Percentiles rank a stretch among this genome's conserved stretches.
These are phyloP conservation scores for Dromiciops gliroides DNA, from an alignment of 2,113 vertebrate species.

Conservation along the genomic window DNA sequence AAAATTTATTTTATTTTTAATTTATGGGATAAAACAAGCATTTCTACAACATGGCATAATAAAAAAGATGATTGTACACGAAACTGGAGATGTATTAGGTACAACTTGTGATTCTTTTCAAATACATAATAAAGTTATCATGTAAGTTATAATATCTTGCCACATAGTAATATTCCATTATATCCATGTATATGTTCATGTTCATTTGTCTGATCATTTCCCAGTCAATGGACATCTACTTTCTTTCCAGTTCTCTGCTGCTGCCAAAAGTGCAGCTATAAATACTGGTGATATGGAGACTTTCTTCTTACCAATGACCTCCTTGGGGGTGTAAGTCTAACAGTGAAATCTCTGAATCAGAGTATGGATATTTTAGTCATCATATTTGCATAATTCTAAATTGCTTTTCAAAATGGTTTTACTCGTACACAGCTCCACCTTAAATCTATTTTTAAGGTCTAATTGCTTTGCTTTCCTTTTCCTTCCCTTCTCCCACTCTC, in stretches of 20 bases:
- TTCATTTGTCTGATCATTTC: background rate
- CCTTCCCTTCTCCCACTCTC: no score
- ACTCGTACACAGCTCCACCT: background rate
- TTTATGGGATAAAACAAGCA: background rate
- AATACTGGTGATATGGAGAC: background rate
- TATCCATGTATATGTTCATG: background rate
- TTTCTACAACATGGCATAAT: background rate
- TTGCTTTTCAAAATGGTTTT: background rate
- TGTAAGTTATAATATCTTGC: background rate
- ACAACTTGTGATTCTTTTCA: background rate
- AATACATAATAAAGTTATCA: background rate
- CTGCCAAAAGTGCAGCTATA: background rate
- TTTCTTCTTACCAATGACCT: background rate
- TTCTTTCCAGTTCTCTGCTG: background rate
- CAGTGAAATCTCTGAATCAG: background rate
- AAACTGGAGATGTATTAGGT: background rate
- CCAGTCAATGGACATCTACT: background rate
- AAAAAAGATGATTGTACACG: background rate
- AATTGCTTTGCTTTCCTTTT: background rate
- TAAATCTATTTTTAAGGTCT: background rate
- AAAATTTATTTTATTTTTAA: background rate
- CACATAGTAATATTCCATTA: background rate
- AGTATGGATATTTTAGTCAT: background rate
- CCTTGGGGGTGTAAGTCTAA: background rate
- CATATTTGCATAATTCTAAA: background rate